Conservation (phyloP, 37 sponge, comb jelly and placozoan species). For the Beroe ovata region DNA sequence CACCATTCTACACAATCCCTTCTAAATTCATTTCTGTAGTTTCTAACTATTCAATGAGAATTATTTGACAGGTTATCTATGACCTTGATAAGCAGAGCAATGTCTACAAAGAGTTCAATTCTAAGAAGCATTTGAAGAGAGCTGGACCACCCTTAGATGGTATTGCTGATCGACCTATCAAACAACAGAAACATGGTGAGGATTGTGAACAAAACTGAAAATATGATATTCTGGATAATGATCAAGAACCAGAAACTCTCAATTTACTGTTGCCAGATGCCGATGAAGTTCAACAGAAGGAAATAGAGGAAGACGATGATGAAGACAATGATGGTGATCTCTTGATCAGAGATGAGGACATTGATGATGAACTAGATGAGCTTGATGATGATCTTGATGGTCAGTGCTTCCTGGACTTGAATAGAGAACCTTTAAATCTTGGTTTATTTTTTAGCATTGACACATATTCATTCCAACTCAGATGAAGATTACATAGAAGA, state of each 20-base stretch:
- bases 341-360: conserved; percentile 58
- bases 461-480: no score
- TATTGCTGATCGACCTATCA: conserved; percentile 6
- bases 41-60: no score
- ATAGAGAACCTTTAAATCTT: no score
- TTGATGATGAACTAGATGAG: conserved; percentile 52
- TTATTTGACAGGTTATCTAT: conserved; percentile 54
- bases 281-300: no score
- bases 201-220: no score
- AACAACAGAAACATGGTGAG: conserved; percentile 34
- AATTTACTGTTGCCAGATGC: no score
- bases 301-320: neutral
- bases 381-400: conserved; percentile 42
- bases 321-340: conserved; percentile 39
- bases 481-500: conserved; percentile 38
- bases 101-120: neutral
- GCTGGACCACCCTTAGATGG: neutral
- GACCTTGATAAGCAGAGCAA: conserved; percentile 55
- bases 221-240: no score
- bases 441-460: no score
- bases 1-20: no score
- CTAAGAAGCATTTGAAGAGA: conserved; percentile 21
- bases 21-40: no score
- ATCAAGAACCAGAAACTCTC: no score
- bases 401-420: no score